These are phyloP conservation scores for Chalcosyrphus nemorum DNA, from an alignment of 2,888 invertebrate species.

Conservation along the genomic window DNA sequence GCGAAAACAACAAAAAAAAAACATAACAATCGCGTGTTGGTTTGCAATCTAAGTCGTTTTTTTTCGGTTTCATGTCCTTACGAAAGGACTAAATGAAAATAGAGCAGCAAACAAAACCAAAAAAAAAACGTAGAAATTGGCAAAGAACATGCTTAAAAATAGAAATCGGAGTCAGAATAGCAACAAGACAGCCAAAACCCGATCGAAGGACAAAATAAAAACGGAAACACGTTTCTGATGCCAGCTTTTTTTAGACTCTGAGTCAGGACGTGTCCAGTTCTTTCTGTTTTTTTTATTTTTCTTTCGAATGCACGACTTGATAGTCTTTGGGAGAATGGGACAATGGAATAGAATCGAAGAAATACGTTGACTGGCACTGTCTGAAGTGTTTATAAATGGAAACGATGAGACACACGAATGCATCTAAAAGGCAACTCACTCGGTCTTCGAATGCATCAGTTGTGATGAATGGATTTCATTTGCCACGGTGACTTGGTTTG, in stretches of 20 bases:
- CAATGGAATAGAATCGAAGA: too few relatives aligned
- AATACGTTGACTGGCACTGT: too few relatives aligned
- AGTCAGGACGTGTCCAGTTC: constrained; percentile 28
- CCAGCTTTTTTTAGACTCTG: constrained; percentile 29
- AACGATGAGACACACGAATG: too few relatives aligned
- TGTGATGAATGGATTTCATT: too few relatives aligned
- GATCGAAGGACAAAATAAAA: constrained; percentile 39
- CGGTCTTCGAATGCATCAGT: too few relatives aligned
- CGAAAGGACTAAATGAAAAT: neutral
- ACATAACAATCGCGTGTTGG: constrained; percentile 46
- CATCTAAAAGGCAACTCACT: neutral
- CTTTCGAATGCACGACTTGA: too few relatives aligned
- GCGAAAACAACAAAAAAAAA: constrained; percentile 1
- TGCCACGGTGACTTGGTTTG: too few relatives aligned
- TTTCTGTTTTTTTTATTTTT: too few relatives aligned
- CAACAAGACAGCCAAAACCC: constrained; percentile 13
- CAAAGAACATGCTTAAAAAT: constrained; percentile 47
- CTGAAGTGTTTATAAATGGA: too few relatives aligned
- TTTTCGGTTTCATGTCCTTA: constrained; percentile 17
- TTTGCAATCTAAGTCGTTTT: constrained; percentile 30
- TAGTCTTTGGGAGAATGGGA: too few relatives aligned
- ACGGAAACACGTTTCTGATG: constrained; percentile 14
- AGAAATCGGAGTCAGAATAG: constrained; percentile 49
- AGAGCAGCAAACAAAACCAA: too few relatives aligned
- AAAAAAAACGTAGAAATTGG: neutral